Evolutionary conservation across 2,888 invertebrate species (phyloP).

Genomic region (Mongoloraphidia duomilia): DNA sequence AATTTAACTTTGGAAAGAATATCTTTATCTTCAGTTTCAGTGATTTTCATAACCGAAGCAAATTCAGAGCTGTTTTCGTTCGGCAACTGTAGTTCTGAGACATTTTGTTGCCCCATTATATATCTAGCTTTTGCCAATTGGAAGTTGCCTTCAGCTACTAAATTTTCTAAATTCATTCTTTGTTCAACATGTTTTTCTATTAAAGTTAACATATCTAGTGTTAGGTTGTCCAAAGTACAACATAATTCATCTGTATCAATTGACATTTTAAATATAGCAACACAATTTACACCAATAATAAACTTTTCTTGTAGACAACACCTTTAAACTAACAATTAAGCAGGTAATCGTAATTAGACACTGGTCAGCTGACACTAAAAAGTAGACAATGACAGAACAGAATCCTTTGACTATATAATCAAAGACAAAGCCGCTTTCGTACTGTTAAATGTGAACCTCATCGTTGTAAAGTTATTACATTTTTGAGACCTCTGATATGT

Average conservation of each 20-base stretch:
- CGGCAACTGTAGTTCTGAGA: slow-evolving; percentile 56
- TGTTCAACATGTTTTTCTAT: slow-evolving; percentile 57
- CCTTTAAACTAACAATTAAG: no score
- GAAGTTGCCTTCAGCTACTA: slow-evolving; percentile 52
- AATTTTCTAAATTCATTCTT: slow-evolving; percentile 53
- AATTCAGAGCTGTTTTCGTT: slow-evolving; percentile 42
- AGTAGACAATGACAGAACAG: no score
- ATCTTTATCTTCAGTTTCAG: slow-evolving; percentile 21
- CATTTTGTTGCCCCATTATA: slow-evolving; percentile 60
- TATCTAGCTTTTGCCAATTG: slow-evolving; percentile 66
- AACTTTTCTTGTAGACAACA: no score
- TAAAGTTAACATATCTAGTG: slow-evolving; percentile 52
- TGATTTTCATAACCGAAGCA: slow-evolving; percentile 29
- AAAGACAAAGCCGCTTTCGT: no score
- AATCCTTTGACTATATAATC: no score
- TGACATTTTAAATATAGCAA: slow-evolving; percentile 15
- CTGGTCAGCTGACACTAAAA: no score
- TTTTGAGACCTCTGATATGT: no score
- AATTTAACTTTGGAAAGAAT: slow-evolving; percentile 18
- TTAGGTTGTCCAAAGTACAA: slow-evolving; percentile 49
- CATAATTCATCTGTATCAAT: slow-evolving; percentile 32
- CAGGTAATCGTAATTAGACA: no score
- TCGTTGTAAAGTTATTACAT: no score
- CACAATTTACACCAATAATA: no score
- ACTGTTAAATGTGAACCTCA: no score